Base-by-base conservation (phyloP, 2,113 vertebrate species). In the Diadophis punctatus region DNA sequence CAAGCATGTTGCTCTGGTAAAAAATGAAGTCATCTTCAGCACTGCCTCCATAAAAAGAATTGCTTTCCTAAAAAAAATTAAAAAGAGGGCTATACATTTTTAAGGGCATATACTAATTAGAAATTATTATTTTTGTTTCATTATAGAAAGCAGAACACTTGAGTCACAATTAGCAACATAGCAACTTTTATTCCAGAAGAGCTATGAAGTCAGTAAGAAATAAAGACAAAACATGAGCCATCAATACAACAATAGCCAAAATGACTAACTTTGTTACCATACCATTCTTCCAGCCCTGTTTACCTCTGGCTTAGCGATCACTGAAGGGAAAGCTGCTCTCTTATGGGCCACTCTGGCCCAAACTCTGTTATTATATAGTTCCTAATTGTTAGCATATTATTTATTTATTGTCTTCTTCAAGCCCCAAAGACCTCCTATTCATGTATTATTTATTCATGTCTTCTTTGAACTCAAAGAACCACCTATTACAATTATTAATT, bases 11-110 rank as follows among this genome's bases (percentile, higher is more conserved):
- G 30, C 89, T 85, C 89, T 39, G 87, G 87, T 30, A 88, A 92
- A 9, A n/a, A 93, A 93, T 86, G 74, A 90, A 80, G n/a, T 86
- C 80, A 86, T 60, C 30, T 86, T 92, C 53, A 34, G 85, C 60
- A 30, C 46, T 48, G 58, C 30, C 86, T 60, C 25, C 51, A 48
- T 55, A 51, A 88, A 27, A 89, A 80, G 58, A 89, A 89, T 68
- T n/a, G 8, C 18, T 80, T 39, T 48, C 34, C 8, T 48, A n/a
- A 92, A 92, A 55, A 48, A 25, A 30, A 92, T 85, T 60, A 39
- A 85, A n/a, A 80, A 80, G 34, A 80, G 16, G 68, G 7, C 0
- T 80, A 80, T 68, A 68, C 30, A 68, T 80, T 80, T 34, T 80
- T 34, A 39, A 80, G 68, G 16, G 34, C n/a, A 39, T 80, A 80